Base-by-base conservation (phyloP, 2,888 invertebrate species). In the Drosophila falleni region DNA sequence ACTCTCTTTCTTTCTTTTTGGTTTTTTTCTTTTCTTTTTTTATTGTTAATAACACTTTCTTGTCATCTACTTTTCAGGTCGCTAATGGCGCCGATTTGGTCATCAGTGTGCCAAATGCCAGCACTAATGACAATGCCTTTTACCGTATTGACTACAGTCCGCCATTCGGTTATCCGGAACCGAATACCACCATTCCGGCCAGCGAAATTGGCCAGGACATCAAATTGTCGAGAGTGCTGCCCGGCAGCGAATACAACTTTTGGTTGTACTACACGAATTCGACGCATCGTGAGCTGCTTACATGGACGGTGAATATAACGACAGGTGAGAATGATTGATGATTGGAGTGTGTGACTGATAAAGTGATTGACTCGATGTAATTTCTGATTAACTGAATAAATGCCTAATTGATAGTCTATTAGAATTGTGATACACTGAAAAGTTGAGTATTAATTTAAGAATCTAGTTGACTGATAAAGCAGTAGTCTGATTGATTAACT, bases 191-290 rank as follows among this genome's bases (percentile, higher is more conserved):
- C 23, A 97, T 97, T 86, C 95, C 96, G 39, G 97, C 97, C 47
- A 95, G 95, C 78, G 95, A 96, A 86, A 96, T 96, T 74, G 96
- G 96, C 70, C 96, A 97, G 91, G 96, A 97, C 82, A 97, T 97
- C 90, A 96, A 96, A 93, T 97, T 97, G 93, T 96, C 96, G 55
- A 94, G 95, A 84, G 97, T 97, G 0, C 94, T 97, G 76, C 97
- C 98, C 13, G 98, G 98, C 81, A 98, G 97, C 79, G 97, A 97
- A 92, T 98, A 98, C 93, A 96, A 97, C 92, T 98, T 98, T 93
- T 96, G 96, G 95, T 94, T 98, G 55, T 98, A 97, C 93, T 98
- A 97, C 92, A 97, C 97, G 77, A 98, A 98, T 91, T 95, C 95
- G 56, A 97, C 97, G 26, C 95, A 96, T 81, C 95, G 96, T 53